Evolutionary conservation across 2,888 invertebrate species (phyloP).

Genomic region (Macrophya annulata): DNA sequence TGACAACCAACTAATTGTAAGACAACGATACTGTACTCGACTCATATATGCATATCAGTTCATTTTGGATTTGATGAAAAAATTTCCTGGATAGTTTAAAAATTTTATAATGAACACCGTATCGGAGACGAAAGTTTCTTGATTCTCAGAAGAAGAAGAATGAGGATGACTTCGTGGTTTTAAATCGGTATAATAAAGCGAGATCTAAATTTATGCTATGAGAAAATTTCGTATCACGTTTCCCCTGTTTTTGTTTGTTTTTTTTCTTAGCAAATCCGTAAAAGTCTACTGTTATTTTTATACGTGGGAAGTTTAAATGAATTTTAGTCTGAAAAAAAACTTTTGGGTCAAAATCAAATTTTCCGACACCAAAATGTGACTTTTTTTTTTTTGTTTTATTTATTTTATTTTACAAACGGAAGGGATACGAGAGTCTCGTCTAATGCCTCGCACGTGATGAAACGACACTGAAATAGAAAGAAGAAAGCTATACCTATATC

Average conservation of each 20-base stretch:
- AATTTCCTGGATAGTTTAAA: not conserved
- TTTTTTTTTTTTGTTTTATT: not conserved
- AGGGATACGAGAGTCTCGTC: not conserved
- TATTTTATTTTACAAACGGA: not conserved
- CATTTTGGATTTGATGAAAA: not conserved
- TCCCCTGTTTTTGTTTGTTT: not conserved
- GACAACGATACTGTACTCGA: not conserved
- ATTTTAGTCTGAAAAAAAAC: not conserved
- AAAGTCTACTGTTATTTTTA: slow-evolving; percentile 13
- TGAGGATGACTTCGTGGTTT: not conserved
- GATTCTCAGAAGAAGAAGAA: not conserved
- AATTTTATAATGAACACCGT: not conserved
- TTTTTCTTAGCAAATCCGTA: not conserved
- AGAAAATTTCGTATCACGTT: slow-evolving; percentile 22
- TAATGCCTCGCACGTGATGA: slow-evolving; percentile 14
- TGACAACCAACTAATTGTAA: not conserved
- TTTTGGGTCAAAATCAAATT: slow-evolving; percentile 11
- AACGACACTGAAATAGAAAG: slow-evolving; percentile 8
- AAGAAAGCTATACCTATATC: not conserved
- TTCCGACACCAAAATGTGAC: not conserved
- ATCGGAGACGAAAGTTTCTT: not conserved
- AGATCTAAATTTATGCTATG: not conserved
- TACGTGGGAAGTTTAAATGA: not conserved
- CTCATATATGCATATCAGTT: too few species aligned
- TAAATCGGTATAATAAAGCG: not conserved